Conservation (phyloP, 2,113 vertebrate species). For the Lophotis ruficrista region DNA sequence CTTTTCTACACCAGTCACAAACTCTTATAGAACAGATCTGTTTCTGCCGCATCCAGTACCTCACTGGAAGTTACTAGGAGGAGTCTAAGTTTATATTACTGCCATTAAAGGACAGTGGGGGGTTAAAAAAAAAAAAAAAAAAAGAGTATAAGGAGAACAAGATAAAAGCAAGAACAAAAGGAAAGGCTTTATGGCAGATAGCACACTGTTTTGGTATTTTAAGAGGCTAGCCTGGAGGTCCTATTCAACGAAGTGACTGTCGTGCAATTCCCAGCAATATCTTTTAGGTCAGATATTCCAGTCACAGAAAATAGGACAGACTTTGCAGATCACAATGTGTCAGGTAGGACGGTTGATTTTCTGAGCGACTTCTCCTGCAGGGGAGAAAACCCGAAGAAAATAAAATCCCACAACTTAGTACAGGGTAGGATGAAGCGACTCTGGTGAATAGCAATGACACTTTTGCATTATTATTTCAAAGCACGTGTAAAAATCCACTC, state of each 20-base stretch:
- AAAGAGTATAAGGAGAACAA: not conserved
- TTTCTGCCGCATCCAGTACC: not conserved
- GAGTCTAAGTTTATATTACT: not conserved
- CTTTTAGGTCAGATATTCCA: conserved; percentile 7
- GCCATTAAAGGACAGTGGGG: not conserved
- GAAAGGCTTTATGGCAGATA: not conserved
- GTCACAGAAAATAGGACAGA: conserved; percentile 1
- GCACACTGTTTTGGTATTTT: not conserved
- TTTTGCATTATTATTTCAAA: not conserved
- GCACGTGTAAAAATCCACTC: not conserved
- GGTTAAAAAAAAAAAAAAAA: not conserved
- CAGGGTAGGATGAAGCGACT: not conserved
- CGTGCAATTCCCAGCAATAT: not conserved
- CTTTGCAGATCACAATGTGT: not conserved
- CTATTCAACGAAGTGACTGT: not conserved
- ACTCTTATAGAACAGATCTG: not conserved
- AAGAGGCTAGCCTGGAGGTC: not conserved
- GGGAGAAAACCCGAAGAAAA: not conserved
- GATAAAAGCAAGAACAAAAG: not conserved
- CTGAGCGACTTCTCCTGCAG: not conserved
- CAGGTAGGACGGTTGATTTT: not conserved
- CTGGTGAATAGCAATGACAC: not conserved
- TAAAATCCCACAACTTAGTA: not conserved
- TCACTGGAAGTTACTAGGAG: not conserved
- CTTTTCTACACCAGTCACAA: not conserved